Base-by-base conservation (phyloP, 2,888 invertebrate genomes). In the Ornithoptera priamus region DNA sequence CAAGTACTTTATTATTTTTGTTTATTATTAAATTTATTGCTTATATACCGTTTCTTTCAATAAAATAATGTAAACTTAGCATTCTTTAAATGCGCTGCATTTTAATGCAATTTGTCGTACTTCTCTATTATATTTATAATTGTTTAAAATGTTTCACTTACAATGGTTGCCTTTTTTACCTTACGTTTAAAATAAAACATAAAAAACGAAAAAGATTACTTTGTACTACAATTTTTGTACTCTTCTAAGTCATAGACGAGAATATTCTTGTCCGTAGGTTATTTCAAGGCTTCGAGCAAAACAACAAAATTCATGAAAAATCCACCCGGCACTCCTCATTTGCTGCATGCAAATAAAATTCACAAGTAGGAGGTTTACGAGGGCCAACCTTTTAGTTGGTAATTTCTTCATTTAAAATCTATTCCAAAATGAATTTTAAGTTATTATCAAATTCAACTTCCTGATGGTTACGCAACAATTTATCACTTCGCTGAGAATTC, bases 271-370 rank as follows among this genome's bases (percentile, higher is more conserved):
- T 90, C 85, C 89, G 76, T 92, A 92, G 92, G 92, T 91, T 81
- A 88, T 81, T 87, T 87, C 88, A 90, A 87, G 91, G 80, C 79
- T 75, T 76, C 81, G 73, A 79, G 80, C 77, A 85, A 84, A 84
- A 87, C 90, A 68, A 88, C 91, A 85, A 91, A 90, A 87, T 88
- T 89, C 85, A 86, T 79, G 80, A 89, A 89, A 88, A 88, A 89
- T 72, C 85, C 89, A 78, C 87, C 90, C 78, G 89, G 89, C 81
- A 86, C 91, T 81, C 89, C 91, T 80, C 90, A 90, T 84, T 90
- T 92, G 87, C 90, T 92, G 83, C 92, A 90, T 85, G 86, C 88
- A 85, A 90, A 89, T 85, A 90, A 89, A 88, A 87, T 90, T 82
- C 85, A 85, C 88, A 90, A 90, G 86, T 90, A 90, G 88, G 86